These are phyloP conservation scores for Caenorhabditis afra DNA, from an alignment of 2,888 invertebrate species.

Conservation along the genomic window DNA sequence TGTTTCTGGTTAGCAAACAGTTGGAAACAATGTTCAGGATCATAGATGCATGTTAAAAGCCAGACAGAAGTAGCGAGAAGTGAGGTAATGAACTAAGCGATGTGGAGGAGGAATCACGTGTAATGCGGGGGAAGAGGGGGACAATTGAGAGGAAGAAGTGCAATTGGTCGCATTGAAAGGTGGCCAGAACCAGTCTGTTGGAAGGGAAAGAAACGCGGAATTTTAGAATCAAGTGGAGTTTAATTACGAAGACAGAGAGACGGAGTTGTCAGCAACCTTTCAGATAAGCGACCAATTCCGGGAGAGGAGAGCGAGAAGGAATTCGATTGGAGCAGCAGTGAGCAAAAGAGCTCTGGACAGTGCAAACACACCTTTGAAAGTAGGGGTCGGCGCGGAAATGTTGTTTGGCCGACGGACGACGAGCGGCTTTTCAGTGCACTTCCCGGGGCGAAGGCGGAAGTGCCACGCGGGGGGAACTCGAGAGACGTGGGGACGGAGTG, in stretches of 20 bases:
- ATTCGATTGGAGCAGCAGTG: conserved; percentile 2
- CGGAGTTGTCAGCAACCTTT: neutral
- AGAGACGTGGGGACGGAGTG: neutral
- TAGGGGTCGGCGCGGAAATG: conserved; percentile 18
- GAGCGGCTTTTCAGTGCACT: neutral
- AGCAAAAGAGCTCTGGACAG: conserved; percentile 11
- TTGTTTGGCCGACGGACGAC: neutral
- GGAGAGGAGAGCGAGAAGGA: neutral
- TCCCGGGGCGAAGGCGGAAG: conserved; percentile 5
- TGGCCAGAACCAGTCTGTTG: conserved; percentile 26
- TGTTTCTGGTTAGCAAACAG: neutral
- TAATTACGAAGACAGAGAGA: neutral
- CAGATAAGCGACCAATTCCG: conserved; percentile 4
- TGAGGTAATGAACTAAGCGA: conserved; percentile 7
- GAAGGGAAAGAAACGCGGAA: neutral
- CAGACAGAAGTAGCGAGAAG: neutral
- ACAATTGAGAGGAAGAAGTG: conserved; percentile 15
- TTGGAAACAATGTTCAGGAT: neutral
- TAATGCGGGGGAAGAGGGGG: neutral
- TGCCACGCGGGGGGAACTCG: neutral
- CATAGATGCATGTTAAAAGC: neutral
- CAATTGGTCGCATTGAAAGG: conserved; percentile 16
- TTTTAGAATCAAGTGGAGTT: conserved; percentile 4
- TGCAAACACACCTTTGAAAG: conserved; percentile 30
- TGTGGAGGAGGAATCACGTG: neutral